Evolutionary conservation across 1,140 invertebrate species (phyloP).

Genomic region (Anoplolepis gracilipes): DNA sequence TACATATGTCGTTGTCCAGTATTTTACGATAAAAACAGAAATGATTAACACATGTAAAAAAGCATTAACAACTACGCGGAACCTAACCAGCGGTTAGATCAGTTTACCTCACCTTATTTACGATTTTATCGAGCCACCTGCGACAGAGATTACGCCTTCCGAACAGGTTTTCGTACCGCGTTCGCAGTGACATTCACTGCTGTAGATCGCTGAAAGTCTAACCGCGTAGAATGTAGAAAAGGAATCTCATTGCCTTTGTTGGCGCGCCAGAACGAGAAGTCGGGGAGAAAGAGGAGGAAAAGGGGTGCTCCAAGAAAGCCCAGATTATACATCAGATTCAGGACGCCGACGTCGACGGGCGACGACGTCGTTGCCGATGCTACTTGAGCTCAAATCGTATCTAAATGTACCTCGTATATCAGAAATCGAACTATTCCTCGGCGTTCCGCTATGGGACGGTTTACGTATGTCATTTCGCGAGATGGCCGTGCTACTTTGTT

Average conservation of each 20-base stretch:
- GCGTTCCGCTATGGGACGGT: conserved; percentile 10
- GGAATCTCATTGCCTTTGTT: conserved; percentile 73
- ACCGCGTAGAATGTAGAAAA: conserved; percentile 33
- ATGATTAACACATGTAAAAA: conserved; percentile 11
- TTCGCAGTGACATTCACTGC: conserved; percentile 11
- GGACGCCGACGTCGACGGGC: conserved; percentile 20
- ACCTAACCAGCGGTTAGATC: conserved; percentile 1
- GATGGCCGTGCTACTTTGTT: conserved; percentile 38
- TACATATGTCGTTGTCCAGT: not conserved
- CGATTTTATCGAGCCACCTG: conserved; percentile 56
- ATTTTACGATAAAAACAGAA: not conserved
- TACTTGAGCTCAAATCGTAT: conserved; percentile 71
- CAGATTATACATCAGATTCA: conserved; percentile 73
- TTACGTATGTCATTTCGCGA: conserved; percentile 68
- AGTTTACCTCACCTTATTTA: conserved; percentile 36
- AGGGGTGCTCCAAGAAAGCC: conserved; percentile 20
- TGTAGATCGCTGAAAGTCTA: conserved; percentile 47
- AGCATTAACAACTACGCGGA: conserved; percentile 24
- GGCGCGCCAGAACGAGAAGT: not conserved
- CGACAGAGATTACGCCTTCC: conserved; percentile 34
- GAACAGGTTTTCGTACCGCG: conserved; percentile 47
- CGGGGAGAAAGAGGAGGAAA: not conserved
- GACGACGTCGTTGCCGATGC: conserved; percentile 57
- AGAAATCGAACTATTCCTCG: conserved; percentile 71
- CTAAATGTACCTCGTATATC: conserved; percentile 75